Percentiles rank a stretch among this genome's conserved stretches.
phyloP scores from a whole-genome alignment of 2,797 vertebrate genomes.

The Rhinophrynus dorsalis region DNA sequence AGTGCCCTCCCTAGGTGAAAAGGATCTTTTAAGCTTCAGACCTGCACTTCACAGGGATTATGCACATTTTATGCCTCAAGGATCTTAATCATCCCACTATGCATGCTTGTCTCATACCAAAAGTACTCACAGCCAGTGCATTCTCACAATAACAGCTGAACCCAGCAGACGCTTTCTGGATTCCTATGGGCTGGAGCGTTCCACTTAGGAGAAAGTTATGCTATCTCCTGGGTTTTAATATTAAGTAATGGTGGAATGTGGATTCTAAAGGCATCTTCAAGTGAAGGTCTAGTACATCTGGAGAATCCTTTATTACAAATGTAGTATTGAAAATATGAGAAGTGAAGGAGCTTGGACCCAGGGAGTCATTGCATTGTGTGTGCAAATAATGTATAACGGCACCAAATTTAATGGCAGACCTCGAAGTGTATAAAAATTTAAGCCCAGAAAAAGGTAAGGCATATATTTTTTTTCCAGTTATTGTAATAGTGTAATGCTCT shows the following conservation, averaged over 20 bases:
- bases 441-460: slow-evolving; percentile 93
- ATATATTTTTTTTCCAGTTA: slow-evolving; percentile 24
- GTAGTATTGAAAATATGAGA: slow-evolving; percentile 50
- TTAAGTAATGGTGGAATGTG: slow-evolving; percentile 39
- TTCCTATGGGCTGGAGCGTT: slow-evolving; percentile 48
- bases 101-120: slow-evolving; percentile 57
- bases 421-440: slow-evolving; percentile 93
- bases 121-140: slow-evolving; percentile 60
- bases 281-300: slow-evolving; percentile 34
- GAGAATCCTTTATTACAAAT: slow-evolving; percentile 52
- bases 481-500: slow-evolving; percentile 27
- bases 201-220: slow-evolving; percentile 55
- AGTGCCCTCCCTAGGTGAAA: slow-evolving; percentile 42
- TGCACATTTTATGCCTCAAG: slow-evolving; percentile 52
- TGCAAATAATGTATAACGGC: slow-evolving; percentile 65
- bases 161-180: slow-evolving; percentile 58
- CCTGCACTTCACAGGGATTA: slow-evolving; percentile 48
- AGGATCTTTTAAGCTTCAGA: slow-evolving; percentile 37
- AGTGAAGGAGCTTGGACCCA: slow-evolving; percentile 59
- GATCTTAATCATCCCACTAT: slow-evolving; percentile 40
- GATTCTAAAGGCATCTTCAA: slow-evolving; percentile 37
- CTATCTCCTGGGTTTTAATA: slow-evolving; percentile 49
- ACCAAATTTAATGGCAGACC: slow-evolving; percentile 88
- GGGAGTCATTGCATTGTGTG: slow-evolving; percentile 55
- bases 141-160: slow-evolving; percentile 61